Evolutionary conservation across 2,888 invertebrate genomes (phyloP).

Genomic region (Cryptus armator): DNA sequence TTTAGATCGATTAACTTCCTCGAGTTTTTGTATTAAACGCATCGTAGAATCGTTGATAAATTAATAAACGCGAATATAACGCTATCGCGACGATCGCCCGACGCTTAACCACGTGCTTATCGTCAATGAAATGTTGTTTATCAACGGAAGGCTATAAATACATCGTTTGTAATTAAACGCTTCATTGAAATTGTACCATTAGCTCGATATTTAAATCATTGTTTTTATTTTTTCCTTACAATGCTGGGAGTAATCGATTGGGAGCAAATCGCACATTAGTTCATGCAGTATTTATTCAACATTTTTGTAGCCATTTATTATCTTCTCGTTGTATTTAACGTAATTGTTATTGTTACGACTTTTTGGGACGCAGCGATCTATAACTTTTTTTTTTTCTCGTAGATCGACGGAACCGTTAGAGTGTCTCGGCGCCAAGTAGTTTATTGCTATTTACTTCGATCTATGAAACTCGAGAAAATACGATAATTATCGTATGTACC

Average conservation of each 20-base stretch:
- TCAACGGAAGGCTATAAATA: neutral
- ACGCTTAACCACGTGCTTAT: neutral
- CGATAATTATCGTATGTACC: constrained; percentile 4
- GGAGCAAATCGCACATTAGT: too few relatives aligned
- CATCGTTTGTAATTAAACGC: neutral
- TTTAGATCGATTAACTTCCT: constrained; percentile 16
- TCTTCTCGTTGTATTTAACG: too few relatives aligned
- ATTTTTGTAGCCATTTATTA: too few relatives aligned
- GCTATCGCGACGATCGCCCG: neutral
- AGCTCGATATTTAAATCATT: neutral
- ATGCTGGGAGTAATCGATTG: neutral
- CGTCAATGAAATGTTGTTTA: neutral
- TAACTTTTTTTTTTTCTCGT: too few relatives aligned
- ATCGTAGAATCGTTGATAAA: constrained; percentile 3
- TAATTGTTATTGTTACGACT: too few relatives aligned
- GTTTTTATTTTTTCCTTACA: neutral
- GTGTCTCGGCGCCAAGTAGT: neutral
- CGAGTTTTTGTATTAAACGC: neutral
- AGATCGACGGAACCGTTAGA: too few relatives aligned
- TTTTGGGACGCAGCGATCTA: too few relatives aligned
- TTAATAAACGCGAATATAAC: constrained; percentile 5
- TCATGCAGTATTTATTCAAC: too few relatives aligned
- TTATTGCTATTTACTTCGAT: neutral
- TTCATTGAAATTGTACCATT: neutral
- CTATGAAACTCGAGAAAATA: neutral